Conservation (phyloP, 1,140 invertebrate species). For the Drosophila kepulauana region DNA sequence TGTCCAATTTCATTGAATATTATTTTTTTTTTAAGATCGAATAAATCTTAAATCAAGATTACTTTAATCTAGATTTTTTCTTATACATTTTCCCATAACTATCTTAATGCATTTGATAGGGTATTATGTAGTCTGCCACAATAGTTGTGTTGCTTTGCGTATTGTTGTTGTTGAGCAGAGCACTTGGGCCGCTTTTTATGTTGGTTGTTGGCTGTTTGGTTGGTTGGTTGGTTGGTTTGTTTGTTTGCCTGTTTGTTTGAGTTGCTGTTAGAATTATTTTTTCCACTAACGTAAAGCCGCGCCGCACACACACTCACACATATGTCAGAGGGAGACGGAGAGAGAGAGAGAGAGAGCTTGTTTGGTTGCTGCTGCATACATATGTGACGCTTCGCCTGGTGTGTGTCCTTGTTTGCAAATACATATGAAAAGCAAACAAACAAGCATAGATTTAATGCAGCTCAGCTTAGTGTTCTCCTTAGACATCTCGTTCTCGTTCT, state of each 20-base stretch:
- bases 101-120: not conserved
- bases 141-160: not conserved
- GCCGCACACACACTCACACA: conserved; percentile 57
- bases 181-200: conserved; percentile 77
- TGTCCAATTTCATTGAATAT: too few species aligned
- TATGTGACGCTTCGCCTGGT: conserved; percentile 48
- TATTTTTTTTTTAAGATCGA: too few species aligned
- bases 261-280: conserved; percentile 83
- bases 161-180: conserved; percentile 43
- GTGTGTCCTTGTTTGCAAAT: conserved; percentile 75
- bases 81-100: too few species aligned
- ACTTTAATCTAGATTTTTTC: too few species aligned
- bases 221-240: conserved; percentile 70
- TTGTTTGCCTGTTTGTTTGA: conserved; percentile 74
- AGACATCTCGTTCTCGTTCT: conserved; percentile 11
- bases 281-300: conserved; percentile 79
- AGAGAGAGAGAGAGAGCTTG: conserved; percentile 17
- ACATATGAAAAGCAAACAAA: conserved; percentile 81
- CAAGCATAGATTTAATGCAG: conserved; percentile 82
- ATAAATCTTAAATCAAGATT: too few species aligned
- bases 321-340: conserved; percentile 13
- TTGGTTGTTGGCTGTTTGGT: conserved; percentile 75
- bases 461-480: conserved; percentile 45
- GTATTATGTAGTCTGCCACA: not conserved
- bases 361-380: conserved; percentile 34